Percentiles rank a stretch among this genome's conserved stretches.
Conservation (phyloP, 2,797 vertebrate genomes). For the Odontamblyopus rebecca region DNA sequence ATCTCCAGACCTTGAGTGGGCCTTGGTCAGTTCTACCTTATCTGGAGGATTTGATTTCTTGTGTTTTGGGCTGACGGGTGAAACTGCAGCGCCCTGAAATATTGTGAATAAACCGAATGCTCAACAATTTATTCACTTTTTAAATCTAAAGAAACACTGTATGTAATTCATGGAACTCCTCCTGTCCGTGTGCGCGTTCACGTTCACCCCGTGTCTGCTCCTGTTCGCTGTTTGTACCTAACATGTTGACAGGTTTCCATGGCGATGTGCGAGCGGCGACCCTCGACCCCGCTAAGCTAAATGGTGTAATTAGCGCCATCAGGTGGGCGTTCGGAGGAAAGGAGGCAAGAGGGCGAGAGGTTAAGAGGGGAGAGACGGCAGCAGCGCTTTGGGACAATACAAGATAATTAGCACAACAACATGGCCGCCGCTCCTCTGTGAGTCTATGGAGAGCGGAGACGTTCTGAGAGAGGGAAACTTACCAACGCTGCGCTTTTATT, state of each 20-base stretch:
- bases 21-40: too few relatives aligned
- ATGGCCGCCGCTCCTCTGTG: conserved; percentile 44
- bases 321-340: conserved; percentile 66
- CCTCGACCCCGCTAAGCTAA: conserved; percentile 66
- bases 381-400: conserved; percentile 74
- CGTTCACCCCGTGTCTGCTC: not conserved
- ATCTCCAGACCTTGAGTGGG: too few relatives aligned
- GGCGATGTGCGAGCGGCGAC: conserved; percentile 57
- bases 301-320: conserved; percentile 75
- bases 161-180: not conserved
- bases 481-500: not conserved
- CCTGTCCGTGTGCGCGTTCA: not conserved
- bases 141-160: not conserved
- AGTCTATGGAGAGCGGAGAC: not conserved
- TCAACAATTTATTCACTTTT: too few relatives aligned
- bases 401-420: conserved; percentile 73
- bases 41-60: too few relatives aligned
- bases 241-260: conserved; percentile 75
- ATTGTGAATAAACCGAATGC: too few relatives aligned
- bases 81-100: too few relatives aligned
- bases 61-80: too few relatives aligned
- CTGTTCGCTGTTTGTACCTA: conserved; percentile 22
- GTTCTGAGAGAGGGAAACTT: too few relatives aligned
- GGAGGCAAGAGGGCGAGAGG: conserved; percentile 58
- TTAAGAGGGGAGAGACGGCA: conserved; percentile 73